phyloP scores from a whole-genome alignment of 2,797 vertebrate genomes.

The Aplochiton taeniatus region DNA sequence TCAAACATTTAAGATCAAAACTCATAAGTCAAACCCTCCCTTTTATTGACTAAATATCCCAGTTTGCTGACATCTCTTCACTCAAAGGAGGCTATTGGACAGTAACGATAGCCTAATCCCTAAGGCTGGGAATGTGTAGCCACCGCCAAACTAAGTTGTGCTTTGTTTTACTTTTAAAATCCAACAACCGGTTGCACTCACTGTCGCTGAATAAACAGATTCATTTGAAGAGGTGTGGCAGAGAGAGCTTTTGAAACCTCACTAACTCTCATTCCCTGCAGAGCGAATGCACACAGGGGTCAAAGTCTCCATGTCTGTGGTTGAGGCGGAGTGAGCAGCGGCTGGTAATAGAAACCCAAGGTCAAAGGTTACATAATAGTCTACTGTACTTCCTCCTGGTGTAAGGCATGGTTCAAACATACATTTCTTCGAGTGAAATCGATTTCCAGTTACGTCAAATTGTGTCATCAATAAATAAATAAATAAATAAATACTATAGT shows the following conservation, averaged over 20 bases:
- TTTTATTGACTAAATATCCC: too few species aligned
- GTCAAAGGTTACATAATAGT: constrained; percentile 30
- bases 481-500: too few species aligned
- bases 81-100: too few species aligned
- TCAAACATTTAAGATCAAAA: too few species aligned
- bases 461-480: too few species aligned
- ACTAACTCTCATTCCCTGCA: constrained; percentile 21
- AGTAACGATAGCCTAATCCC: too few species aligned
- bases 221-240: constrained; percentile 34
- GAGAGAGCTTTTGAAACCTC: constrained; percentile 17
- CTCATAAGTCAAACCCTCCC: too few species aligned
- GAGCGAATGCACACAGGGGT: constrained; percentile 35
- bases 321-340: constrained; percentile 36
- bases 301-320: constrained; percentile 37
- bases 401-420: constrained; percentile 12
- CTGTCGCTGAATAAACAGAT: constrained; percentile 41
- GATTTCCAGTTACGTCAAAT: too few species aligned
- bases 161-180: too few species aligned
- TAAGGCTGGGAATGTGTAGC: too few species aligned
- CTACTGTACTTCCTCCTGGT: constrained; percentile 27
- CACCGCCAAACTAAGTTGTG: too few species aligned
- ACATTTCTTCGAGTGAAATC: not conserved
- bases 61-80: too few species aligned
- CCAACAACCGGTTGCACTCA: not conserved
- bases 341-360: constrained; percentile 5